These are phyloP conservation scores for Wiebesia pumilae DNA, from an alignment of 1,140 invertebrate species.

Conservation along the genomic window DNA sequence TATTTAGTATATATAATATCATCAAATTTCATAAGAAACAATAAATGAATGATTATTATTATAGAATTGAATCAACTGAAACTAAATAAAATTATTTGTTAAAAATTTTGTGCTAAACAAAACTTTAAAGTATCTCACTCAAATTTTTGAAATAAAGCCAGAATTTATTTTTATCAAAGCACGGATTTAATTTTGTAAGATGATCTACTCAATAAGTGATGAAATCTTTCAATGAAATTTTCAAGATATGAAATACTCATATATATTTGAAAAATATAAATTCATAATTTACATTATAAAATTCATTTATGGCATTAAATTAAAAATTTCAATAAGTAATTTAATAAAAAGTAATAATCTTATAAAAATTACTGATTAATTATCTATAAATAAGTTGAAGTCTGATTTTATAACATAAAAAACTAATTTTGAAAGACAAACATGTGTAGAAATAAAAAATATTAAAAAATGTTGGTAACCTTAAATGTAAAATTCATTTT, in stretches of 20 bases:
- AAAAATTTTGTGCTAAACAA: neutral
- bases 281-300: neutral
- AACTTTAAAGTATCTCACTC: neutral
- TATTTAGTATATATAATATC: neutral
- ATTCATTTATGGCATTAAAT: neutral
- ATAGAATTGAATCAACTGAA: neutral
- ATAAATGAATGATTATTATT: neutral
- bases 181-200: slow-evolving; percentile 17
- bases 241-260: slow-evolving; percentile 1
- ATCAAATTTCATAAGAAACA: neutral
- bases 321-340: neutral
- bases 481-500: too few relatives aligned
- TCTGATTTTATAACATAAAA: neutral
- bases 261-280: neutral
- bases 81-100: slow-evolving; percentile 12
- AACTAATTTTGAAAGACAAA: neutral
- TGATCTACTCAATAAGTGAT: neutral
- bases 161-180: slow-evolving; percentile 41
- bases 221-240: slow-evolving; percentile 1
- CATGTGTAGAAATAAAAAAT: neutral
- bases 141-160: slow-evolving; percentile 32
- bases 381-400: neutral
- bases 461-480: too few relatives aligned
- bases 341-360: neutral
- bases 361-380: neutral